Base-by-base conservation (phyloP, 2,113 vertebrate species). In the Tragelaphus imberbis region DNA sequence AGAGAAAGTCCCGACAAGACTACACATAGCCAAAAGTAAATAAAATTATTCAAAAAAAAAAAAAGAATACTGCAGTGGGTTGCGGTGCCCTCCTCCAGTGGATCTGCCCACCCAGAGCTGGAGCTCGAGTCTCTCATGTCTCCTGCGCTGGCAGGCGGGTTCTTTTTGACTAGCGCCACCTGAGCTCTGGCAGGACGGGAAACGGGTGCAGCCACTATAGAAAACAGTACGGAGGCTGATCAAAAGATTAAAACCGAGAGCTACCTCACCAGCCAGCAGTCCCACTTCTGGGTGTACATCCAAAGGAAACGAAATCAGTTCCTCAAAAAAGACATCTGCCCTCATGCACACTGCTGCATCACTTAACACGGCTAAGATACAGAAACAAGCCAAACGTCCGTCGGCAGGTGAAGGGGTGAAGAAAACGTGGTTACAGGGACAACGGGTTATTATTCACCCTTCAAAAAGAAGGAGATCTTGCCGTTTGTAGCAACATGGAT, bases 121-220 rank as follows among this genome's bases (percentile, higher is more conserved):
- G 63, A 5, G 1, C 4, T 1, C 8, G 30, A n/a, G 63, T 4
- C 16, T 8, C 61, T 5, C 33, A 0, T 2, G n/a, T 0, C 65
- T 36, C n/a, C n/a, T 3, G 65, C 65, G 0, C n/a, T 5, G 65
- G 19, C 65, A 3, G n/a, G n/a, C 65, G 5, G 8, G n/a, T 0
- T 23, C 17, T 21, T 36, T 0, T 12, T 9, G 9, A 36, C n/a
- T 1, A 3, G 65, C 65, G 0, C 65, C 65, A 0, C 17, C 16
- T 9, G 4, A 6, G n/a, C n/a, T 33, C 2, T 0, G 79, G 47
- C 2, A 1, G 47, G 16, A 12, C 3, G 2, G 47, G 33, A 0
- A 17, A 30, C 1, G 4, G 47, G 16, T 3, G 12, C 5, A 21
- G 79, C 47, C 16, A 21, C 19, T 3, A 6, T 2, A 33, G 3